Percentiles rank a stretch among this genome's conserved stretches.
These are phyloP conservation scores for Leucoma salicis DNA, from an alignment of 2,888 invertebrate genomes.

Conservation along the genomic window DNA sequence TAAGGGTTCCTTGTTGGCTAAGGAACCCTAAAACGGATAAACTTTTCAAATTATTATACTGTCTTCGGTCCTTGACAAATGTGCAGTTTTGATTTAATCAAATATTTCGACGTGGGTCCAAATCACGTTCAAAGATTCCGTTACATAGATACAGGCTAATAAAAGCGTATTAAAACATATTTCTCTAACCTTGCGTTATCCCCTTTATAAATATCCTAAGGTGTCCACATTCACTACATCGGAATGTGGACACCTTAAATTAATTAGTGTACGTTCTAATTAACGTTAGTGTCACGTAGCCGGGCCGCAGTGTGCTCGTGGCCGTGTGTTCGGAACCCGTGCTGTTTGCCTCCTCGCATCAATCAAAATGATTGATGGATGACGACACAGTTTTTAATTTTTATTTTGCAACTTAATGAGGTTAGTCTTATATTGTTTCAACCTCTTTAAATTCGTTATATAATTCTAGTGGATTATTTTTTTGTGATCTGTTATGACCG, in stretches of 20 bases:
- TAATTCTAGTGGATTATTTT: constrained; percentile 9
- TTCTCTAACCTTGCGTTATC: neutral
- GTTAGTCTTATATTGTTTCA: constrained; percentile 33
- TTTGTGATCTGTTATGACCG: too few species aligned
- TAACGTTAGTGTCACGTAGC: constrained; percentile 48
- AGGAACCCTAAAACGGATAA: too few species aligned
- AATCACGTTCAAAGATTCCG: too few species aligned
- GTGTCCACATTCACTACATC: constrained; percentile 10
- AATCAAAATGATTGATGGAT: constrained; percentile 69
- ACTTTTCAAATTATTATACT: too few species aligned
- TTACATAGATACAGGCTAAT: too few species aligned
- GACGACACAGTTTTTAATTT: constrained; percentile 41
- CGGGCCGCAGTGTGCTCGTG: constrained; percentile 41
- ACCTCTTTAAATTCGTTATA: constrained; percentile 14
- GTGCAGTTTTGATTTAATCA: too few species aligned
- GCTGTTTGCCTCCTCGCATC: constrained; percentile 43
- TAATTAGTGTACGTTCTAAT: constrained; percentile 44
- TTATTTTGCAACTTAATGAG: constrained; percentile 49
- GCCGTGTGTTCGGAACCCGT: constrained; percentile 25
- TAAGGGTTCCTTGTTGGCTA: too few species aligned
- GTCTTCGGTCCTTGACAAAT: too few species aligned
- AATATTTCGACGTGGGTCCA: too few species aligned
- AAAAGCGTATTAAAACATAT: too few species aligned
- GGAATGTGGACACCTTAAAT: constrained; percentile 38
- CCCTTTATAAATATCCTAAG: neutral